These are phyloP conservation scores for Erebia aethiops DNA, from an alignment of 2,888 invertebrate genomes.

Conservation along the genomic window DNA sequence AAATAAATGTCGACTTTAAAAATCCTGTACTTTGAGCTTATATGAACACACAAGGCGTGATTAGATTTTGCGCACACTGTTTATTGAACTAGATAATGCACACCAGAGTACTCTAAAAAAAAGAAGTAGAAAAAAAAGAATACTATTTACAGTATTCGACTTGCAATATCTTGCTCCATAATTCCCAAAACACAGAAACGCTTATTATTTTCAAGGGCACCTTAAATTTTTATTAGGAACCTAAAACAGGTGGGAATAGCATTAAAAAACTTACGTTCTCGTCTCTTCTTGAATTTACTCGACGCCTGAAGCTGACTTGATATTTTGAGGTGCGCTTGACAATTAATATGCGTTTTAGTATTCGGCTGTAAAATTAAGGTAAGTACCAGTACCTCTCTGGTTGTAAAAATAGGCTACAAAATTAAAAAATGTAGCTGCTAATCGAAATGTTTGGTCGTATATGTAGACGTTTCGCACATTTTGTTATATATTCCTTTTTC, in stretches of 20 bases:
- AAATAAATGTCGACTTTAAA: neutral
- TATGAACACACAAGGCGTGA: neutral
- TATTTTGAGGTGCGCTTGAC: too few relatives aligned
- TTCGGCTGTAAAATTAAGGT: neutral
- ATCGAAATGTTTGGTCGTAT: conserved; percentile 6
- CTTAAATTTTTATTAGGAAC: neutral
- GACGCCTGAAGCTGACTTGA: too few relatives aligned
- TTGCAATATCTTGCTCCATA: neutral
- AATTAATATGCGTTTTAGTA: neutral
- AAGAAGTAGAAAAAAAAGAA: neutral
- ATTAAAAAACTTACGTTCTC: too few relatives aligned
- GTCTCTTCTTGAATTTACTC: too few relatives aligned
- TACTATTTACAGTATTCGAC: neutral
- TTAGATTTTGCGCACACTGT: neutral
- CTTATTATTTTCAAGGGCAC: neutral
- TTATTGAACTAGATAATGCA: neutral
- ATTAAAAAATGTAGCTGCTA: conserved; percentile 3
- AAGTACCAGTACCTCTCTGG: conserved; percentile 36
- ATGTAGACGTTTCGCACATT: conserved; percentile 41
- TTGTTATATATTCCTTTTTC: conserved; percentile 43
- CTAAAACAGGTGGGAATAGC: too few relatives aligned
- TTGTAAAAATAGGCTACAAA: conserved; percentile 23
- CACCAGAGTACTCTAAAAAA: neutral
- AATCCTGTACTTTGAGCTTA: neutral
- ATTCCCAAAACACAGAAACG: neutral